A percentile compares a stretch with the other conserved stretches of the same genome.
These are phyloP conservation scores for Caranx ignobilis DNA, from an alignment of 2,113 vertebrate genomes.

Conservation along the genomic window DNA sequence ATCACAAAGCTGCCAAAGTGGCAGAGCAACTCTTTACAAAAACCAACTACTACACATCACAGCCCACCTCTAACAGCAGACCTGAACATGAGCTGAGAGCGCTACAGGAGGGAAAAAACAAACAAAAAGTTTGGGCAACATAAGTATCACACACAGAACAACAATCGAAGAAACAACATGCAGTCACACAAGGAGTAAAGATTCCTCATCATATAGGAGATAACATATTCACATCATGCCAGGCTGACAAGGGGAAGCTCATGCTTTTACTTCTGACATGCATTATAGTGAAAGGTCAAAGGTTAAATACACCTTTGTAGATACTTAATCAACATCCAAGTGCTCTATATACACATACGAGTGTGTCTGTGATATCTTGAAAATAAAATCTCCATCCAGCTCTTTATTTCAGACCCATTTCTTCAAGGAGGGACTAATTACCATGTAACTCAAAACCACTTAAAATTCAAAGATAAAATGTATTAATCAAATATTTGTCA, in stretches of 20 bases:
- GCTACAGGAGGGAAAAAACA: background rate
- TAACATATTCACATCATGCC: conserved; percentile 9
- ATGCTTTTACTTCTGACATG: conserved; percentile 4
- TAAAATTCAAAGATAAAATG: background rate
- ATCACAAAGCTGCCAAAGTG: background rate
- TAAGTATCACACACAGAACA: background rate
- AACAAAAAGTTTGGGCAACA: background rate
- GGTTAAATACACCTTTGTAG: background rate
- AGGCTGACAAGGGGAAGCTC: background rate
- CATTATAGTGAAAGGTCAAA: conserved; percentile 11
- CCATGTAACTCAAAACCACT: background rate
- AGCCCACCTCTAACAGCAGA: conserved; percentile 6
- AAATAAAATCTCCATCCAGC: background rate
- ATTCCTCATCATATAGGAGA: background rate
- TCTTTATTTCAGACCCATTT: background rate
- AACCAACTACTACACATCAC: conserved; percentile 10
- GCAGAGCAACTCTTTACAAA: background rate
- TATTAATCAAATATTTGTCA: conserved; percentile 1
- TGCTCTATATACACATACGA: background rate
- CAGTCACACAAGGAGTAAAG: conserved; percentile 8
- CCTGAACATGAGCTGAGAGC: background rate
- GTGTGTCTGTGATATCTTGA: background rate
- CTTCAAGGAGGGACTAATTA: background rate
- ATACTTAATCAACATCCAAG: background rate
- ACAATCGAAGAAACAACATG: conserved; percentile 26